Conservation (phyloP, 35 echinoderm and acorn worm genomes). For the Hemicentrotus pulcherrimus region DNA sequence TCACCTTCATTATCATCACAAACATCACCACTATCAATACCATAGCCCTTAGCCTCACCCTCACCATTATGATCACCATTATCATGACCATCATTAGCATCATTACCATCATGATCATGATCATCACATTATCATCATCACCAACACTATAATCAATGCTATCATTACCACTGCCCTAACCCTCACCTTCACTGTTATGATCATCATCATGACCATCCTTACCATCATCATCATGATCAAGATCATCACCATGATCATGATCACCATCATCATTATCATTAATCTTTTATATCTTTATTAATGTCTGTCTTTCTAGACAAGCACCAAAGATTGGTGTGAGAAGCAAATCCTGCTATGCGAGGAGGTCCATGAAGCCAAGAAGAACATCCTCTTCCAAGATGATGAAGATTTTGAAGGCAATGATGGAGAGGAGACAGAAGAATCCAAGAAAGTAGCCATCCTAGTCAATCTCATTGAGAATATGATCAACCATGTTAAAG, state of each 20-base stretch:
- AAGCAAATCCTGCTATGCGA: slow-evolving; percentile 23
- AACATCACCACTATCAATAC: too few species aligned
- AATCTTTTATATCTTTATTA: not conserved
- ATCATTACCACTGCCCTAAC: too few species aligned
- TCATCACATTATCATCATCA: too few species aligned
- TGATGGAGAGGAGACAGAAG: slow-evolving; percentile 25
- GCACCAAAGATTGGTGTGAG: slow-evolving; percentile 26
- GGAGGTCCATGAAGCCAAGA: not conserved
- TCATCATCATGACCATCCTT: not conserved
- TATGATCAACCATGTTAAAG: slow-evolving; percentile 46
- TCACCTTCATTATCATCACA: too few species aligned
- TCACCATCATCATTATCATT: not conserved
- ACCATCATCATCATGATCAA: not conserved
- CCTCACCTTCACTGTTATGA: not conserved
- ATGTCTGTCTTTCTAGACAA: not conserved
- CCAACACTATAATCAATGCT: too few species aligned
- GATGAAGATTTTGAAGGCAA: slow-evolving; percentile 2
- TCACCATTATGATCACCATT: too few species aligned
- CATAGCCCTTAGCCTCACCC: too few species aligned
- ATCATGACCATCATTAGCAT: too few species aligned
- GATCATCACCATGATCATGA: not conserved
- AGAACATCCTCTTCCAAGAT: not conserved
- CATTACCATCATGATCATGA: not conserved
- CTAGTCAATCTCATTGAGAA: slow-evolving; percentile 37
- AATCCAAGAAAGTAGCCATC: slow-evolving; percentile 31